Evolutionary conservation across 2,113 vertebrate species (phyloP), one percentile per base, ranked within the genome.

Genomic region (Neodontobutis hainanensis): DNA sequence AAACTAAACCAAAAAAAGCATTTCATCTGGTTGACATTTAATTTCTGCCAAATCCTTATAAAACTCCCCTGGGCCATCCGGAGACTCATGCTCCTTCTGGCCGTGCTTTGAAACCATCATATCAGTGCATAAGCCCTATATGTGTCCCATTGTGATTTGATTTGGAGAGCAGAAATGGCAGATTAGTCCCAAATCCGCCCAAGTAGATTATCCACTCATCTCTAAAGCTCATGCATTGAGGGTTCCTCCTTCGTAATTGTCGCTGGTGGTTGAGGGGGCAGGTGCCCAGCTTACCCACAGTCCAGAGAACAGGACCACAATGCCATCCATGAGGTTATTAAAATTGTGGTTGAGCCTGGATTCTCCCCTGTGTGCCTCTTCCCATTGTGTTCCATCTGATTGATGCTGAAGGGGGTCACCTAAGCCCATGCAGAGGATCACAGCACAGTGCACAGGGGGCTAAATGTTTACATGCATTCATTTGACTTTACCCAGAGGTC

Each of bases 151-250:
- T 89, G 85, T 81, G 86, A 86, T 92, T 89, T 85, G 72, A 88
- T 91, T 86, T 77, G 77, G 81, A 85, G 77, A 90, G 64, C 75
- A 81, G 81, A 87, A 87, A 89, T 90, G 82, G 73, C 77, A 91
- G 88, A 92, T 90, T 87, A 90, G 83, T 77, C 64, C 70, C 81
- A 86, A 90, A 87, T 88, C 88, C 71, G 14, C 61, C 74, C 53
- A 87, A 91, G 83, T 80, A 90, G 89, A 90, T 90, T 87, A 92
- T 90, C 88, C 81, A 90, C 89, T 93, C 89, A 90, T 92, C 92
- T 87, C 87, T 73, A 79, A 80, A 88, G 83, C 88, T 88, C 77
- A 88, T 92, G 89, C 88, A 73, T 86, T 58, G 72, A 89, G 75
- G 68, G 85, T 72, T 86, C 73, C 87, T 88, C 82, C 85, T 36